Evolutionary conservation across 2,888 invertebrate species (phyloP).

Genomic region (Meloe dianella): DNA sequence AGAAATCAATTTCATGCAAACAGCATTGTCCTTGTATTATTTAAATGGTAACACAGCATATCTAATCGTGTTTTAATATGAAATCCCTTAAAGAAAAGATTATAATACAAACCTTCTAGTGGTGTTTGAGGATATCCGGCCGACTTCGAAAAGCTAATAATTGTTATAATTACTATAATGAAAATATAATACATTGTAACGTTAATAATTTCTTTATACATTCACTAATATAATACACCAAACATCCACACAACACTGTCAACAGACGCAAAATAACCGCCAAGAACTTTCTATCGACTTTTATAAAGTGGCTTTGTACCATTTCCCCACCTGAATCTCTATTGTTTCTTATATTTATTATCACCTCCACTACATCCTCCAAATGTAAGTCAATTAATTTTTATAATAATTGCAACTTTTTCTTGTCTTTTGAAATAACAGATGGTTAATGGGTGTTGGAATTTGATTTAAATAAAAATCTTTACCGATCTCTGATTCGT

Average conservation of each 20-base stretch:
- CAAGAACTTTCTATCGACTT: conserved; percentile 52
- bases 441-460: neutral
- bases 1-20: conserved; percentile 16
- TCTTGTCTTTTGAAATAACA: neutral
- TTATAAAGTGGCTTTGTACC: conserved; percentile 44
- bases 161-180: conserved; percentile 36
- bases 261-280: conserved; percentile 39
- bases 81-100: neutral
- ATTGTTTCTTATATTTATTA: conserved; percentile 36
- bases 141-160: conserved; percentile 34
- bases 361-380: neutral
- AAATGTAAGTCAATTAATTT: neutral
- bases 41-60: conserved; percentile 20
- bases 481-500: too few species aligned
- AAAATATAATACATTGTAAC: conserved; percentile 46
- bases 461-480: too few species aligned
- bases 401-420: too few species aligned
- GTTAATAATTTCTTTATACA: conserved; percentile 43
- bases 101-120: conserved; percentile 12
- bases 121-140: conserved; percentile 42
- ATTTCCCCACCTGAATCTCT: conserved; percentile 44
- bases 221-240: conserved; percentile 43
- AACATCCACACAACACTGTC: conserved; percentile 33
- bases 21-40: conserved; percentile 19
- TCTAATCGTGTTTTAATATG: neutral